phyloP scores from a whole-genome alignment of 1,140 invertebrate genomes.

The Pygmarrhopalites habei region DNA sequence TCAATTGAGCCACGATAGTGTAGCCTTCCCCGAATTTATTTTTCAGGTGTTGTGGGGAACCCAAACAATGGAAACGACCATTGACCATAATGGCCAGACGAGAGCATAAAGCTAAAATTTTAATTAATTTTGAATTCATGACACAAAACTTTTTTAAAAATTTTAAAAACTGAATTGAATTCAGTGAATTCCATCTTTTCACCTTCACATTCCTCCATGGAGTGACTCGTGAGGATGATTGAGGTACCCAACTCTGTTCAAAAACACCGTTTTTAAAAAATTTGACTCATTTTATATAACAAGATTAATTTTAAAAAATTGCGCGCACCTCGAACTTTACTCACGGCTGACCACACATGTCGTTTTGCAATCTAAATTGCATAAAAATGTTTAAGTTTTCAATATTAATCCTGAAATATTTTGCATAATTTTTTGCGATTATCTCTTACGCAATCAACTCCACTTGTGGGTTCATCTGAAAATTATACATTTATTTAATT shows the following conservation, averaged over 20 bases:
- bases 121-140: too few relatives aligned
- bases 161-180: too few relatives aligned
- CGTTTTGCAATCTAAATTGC: background rate
- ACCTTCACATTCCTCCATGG: slow-evolving; percentile 84
- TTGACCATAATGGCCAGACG: slow-evolving; percentile 37
- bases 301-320: too few relatives aligned
- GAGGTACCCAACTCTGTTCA: slow-evolving; percentile 18
- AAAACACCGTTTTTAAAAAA: too few relatives aligned
- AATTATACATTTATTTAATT: too few relatives aligned
- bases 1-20: slow-evolving; percentile 40
- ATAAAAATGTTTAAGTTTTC: too few relatives aligned
- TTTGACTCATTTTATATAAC: too few relatives aligned
- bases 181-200: too few relatives aligned
- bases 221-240: slow-evolving; percentile 7
- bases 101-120: slow-evolving; percentile 16
- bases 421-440: too few relatives aligned
- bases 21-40: slow-evolving; percentile 55
- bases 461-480: slow-evolving; percentile 43
- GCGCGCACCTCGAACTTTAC: slow-evolving; percentile 14
- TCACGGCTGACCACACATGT: slow-evolving; percentile 43
- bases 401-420: too few relatives aligned
- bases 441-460: slow-evolving; percentile 47
- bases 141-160: too few relatives aligned
- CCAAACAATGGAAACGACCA: slow-evolving; percentile 48
- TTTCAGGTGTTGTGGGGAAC: slow-evolving; percentile 49